Evolutionary conservation across 37 sponge, comb jelly and placozoan genomes (phyloP).

Genomic region (Axinella damicornis): DNA sequence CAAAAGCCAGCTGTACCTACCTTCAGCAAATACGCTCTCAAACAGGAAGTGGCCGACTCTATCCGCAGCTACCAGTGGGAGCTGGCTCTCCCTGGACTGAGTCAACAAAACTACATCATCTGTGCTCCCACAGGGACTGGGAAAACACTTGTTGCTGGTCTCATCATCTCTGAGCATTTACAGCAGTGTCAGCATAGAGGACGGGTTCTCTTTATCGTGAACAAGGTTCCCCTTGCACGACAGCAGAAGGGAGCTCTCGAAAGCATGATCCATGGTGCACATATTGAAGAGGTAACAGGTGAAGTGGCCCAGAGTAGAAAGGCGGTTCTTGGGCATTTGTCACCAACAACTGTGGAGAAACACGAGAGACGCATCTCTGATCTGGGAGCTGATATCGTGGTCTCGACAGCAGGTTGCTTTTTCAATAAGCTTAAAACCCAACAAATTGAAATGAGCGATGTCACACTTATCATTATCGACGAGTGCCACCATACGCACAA

Average conservation of each 20-base stretch:
- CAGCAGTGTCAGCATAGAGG: conserved; percentile 1
- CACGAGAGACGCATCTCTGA: background rate
- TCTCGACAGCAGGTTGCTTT: conserved; percentile 74
- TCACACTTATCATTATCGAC: conserved; percentile 85
- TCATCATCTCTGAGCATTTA: conserved; percentile 64
- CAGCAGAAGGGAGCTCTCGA: conserved; percentile 67
- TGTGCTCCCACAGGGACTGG: conserved; percentile 82
- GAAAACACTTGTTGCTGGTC: conserved; percentile 70
- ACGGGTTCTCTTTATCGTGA: conserved; percentile 65
- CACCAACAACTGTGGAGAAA: background rate
- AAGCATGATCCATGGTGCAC: conserved; percentile 33
- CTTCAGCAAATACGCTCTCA: background rate
- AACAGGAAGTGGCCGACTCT: background rate
- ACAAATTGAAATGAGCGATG: conserved; percentile 14
- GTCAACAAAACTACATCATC: conserved; percentile 73
- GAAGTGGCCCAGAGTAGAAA: conserved; percentile 20
- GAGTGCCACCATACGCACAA: conserved; percentile 89
- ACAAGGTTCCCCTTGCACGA: conserved; percentile 56
- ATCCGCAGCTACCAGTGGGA: conserved; percentile 66
- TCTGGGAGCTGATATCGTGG: conserved; percentile 42
- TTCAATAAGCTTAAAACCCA: conserved; percentile 44
- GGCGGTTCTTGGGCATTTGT: background rate
- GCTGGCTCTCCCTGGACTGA: conserved; percentile 67
- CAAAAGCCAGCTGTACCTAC: too few relatives aligned
- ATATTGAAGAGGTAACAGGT: conserved; percentile 52